These are phyloP conservation scores for Dascillus cervinus DNA, from an alignment of 2,888 invertebrate genomes.

Conservation along the genomic window DNA sequence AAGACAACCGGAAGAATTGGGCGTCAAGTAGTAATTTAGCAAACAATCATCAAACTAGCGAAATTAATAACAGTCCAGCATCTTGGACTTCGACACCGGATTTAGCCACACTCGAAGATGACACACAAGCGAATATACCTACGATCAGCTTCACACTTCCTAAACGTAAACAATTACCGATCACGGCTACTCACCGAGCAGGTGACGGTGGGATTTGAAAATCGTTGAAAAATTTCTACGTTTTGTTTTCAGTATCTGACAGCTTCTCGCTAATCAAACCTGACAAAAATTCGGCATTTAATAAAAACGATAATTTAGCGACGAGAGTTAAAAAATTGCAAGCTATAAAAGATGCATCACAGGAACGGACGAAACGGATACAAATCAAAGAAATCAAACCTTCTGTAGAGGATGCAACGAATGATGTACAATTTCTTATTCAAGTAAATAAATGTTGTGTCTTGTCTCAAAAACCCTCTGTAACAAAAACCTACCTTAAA, in stretches of 20 bases:
- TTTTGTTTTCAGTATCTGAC: slow-evolving; percentile 32
- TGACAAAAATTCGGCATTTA: slow-evolving; percentile 44
- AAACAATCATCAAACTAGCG: slow-evolving; percentile 22
- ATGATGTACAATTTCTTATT: slow-evolving; percentile 55
- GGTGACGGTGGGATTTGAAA: slow-evolving; percentile 24
- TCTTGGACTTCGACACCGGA: slow-evolving; percentile 83
- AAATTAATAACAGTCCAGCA: slow-evolving; percentile 36
- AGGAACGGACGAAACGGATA: slow-evolving; percentile 27
- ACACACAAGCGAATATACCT: slow-evolving; percentile 52
- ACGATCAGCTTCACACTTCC: slow-evolving; percentile 65
- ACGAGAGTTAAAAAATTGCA: slow-evolving; percentile 63
- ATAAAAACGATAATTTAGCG: slow-evolving; percentile 61
- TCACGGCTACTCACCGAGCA: slow-evolving; percentile 49
- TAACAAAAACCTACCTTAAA: no score
- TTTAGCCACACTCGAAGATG: slow-evolving; percentile 56
- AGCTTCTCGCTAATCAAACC: slow-evolving; percentile 27
- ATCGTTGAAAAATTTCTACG: no score
- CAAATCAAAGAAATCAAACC: slow-evolving; percentile 40
- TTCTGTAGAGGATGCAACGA: slow-evolving; percentile 38
- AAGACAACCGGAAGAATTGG: slow-evolving; percentile 50
- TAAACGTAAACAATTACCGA: slow-evolving; percentile 54
- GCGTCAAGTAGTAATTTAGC: slow-evolving; percentile 66
- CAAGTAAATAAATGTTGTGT: slow-evolving; percentile 43
- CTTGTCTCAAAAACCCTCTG: no score
- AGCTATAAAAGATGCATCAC: slow-evolving; percentile 28